Evolutionary conservation across 2,113 vertebrate species (phyloP).

Genomic region (Beaufortia kweichowensis): DNA sequence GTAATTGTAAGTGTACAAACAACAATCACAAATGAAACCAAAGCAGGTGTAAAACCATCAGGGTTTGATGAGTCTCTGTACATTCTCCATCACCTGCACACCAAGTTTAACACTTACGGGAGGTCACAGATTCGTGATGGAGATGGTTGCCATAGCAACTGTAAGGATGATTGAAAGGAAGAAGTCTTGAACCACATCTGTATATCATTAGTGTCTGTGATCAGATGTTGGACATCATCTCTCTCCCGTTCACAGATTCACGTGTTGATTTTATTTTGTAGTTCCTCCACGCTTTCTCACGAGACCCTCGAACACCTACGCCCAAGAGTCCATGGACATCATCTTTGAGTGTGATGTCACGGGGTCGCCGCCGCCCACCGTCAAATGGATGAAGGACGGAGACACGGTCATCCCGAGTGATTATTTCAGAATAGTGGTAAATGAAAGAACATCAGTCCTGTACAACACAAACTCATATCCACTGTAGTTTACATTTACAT

Average conservation of each 20-base stretch:
- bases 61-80: too few species aligned
- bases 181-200: neutral
- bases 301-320: constrained; percentile 86
- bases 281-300: constrained; percentile 86
- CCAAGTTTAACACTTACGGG: constrained; percentile 3
- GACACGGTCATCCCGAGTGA: constrained; percentile 97
- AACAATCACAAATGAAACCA: too few species aligned
- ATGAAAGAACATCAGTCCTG: too few species aligned
- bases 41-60: too few species aligned
- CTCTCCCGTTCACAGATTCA: neutral
- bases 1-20: too few species aligned
- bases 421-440: constrained; percentile 97
- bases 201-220: too few species aligned
- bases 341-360: constrained; percentile 92
- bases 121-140: neutral
- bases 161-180: neutral
- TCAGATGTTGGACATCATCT: neutral
- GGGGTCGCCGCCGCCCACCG: constrained; percentile 86
- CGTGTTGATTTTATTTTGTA: constrained; percentile 61
- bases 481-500: too few species aligned
- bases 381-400: constrained; percentile 98
- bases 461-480: too few species aligned
- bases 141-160: constrained; percentile 4
- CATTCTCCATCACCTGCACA: neutral
- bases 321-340: constrained; percentile 96